Evolutionary conservation across 2,888 invertebrate genomes (phyloP).

Genomic region (Sycophila texana): DNA sequence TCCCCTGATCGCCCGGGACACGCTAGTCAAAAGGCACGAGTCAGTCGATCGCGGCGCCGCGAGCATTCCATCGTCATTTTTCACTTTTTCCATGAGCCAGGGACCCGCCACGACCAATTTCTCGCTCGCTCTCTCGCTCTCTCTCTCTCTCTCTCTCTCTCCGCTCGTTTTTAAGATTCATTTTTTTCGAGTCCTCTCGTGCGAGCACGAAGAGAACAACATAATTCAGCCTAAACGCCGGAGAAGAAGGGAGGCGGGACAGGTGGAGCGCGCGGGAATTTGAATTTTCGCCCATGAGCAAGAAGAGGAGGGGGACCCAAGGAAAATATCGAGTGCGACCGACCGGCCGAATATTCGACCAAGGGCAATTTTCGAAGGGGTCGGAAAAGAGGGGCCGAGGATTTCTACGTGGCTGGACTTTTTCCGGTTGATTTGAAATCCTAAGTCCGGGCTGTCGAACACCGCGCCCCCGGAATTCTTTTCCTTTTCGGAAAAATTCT

Average conservation of each 20-base stretch:
- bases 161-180: no score
- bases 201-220: constrained; percentile 27
- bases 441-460: constrained; percentile 5
- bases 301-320: constrained; percentile 27
- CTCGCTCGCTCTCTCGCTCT: constrained; percentile 31
- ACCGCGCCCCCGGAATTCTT: constrained; percentile 1
- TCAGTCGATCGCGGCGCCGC: neutral
- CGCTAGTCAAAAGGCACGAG: constrained; percentile 12
- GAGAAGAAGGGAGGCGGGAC: neutral
- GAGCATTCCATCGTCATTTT: constrained; percentile 40
- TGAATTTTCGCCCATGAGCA: constrained; percentile 33
- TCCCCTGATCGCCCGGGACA: neutral
- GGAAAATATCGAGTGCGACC: constrained; percentile 18
- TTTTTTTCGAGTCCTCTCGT: neutral
- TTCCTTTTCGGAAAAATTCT: constrained; percentile 34
- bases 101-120: constrained; percentile 8
- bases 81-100: constrained; percentile 21
- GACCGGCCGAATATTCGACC: constrained; percentile 3
- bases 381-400: constrained; percentile 1
- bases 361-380: constrained; percentile 16
- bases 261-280: constrained; percentile 18
- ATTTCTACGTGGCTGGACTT: constrained; percentile 51
- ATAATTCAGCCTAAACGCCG: constrained; percentile 39
- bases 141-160: neutral
- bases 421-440: constrained; percentile 52